Conservation (phyloP, 2,113 vertebrate genomes). For the Campylomormyrus tamandua region DNA sequence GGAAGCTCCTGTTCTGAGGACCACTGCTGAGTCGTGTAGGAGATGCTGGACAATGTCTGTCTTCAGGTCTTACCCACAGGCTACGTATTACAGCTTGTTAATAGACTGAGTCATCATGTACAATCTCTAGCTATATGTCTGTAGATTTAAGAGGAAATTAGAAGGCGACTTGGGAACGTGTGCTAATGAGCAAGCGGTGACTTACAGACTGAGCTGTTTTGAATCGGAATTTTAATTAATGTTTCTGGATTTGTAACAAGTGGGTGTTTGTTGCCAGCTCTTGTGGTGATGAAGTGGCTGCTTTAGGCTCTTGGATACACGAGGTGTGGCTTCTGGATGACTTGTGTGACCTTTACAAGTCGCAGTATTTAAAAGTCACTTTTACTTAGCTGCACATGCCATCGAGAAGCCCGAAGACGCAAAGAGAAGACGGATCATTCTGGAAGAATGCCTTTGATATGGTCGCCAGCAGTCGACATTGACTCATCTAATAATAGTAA, state of each 20-base stretch:
- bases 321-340: background rate
- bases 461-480: background rate
- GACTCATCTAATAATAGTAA: background rate
- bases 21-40: background rate
- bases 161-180: background rate
- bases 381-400: background rate
- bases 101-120: background rate
- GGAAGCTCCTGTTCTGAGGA: background rate
- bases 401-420: background rate
- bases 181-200: background rate
- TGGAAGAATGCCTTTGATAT: background rate
- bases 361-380: background rate
- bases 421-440: background rate
- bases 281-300: background rate
- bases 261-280: background rate
- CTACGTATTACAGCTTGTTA: background rate
- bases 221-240: background rate
- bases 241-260: background rate
- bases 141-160: background rate
- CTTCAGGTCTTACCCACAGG: background rate
- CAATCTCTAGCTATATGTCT: background rate
- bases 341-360: background rate
- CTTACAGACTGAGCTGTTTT: background rate
- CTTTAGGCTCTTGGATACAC: background rate
- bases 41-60: background rate